Base-by-base conservation (phyloP, 2,888 invertebrate genomes). In the Caenorhabditis sp. region DNA sequence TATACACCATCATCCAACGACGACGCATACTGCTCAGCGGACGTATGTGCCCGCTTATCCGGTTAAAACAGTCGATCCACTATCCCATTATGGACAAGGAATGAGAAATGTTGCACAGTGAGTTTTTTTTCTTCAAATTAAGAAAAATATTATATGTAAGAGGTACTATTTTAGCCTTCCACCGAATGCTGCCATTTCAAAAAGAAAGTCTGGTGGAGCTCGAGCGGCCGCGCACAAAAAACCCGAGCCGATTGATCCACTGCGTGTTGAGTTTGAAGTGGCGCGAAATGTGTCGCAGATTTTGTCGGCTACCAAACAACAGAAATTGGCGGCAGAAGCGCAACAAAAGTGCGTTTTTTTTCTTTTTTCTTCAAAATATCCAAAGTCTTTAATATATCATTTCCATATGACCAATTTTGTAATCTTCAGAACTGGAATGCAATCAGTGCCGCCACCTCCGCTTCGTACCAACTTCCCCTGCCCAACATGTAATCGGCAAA, bases 271-370 rank as follows among this genome's bases (percentile, higher is more conserved):
- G 12, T 72, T 70, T 26, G 80, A 78, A 20, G 80, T 80, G 54
- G 78, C 78, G 12, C 61, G 72, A 49, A 80, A 80, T 62, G 78
- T 80, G 20, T 78, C 80, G 17, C 78, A 80, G 27, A 80, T 80
- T 31, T 67, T 80, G 54, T 73, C 78, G n/a, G 67, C 67, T 0
- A 73, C 76, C 4, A 76, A 76, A 60, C 76, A 76, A 36, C 76
- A 76, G 36, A 60, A 64, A 31, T n/a, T 67, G 58, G 60, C 63
- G 10, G 66, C 67, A 43, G 76, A 72, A 53, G 72, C 69, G 3
- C 63, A 76, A 59, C 66, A 66, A 31, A 61, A 31, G 49, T 38
- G 23, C 5, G 23, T 50, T 49, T 17, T 25, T 43, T 38, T 50
- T 25, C 8, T 59, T 38, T 26, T 31, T 43, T 7, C 17, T 43